Evolutionary conservation across 2,888 invertebrate species (phyloP).

Genomic region (Melolontha melolontha): DNA sequence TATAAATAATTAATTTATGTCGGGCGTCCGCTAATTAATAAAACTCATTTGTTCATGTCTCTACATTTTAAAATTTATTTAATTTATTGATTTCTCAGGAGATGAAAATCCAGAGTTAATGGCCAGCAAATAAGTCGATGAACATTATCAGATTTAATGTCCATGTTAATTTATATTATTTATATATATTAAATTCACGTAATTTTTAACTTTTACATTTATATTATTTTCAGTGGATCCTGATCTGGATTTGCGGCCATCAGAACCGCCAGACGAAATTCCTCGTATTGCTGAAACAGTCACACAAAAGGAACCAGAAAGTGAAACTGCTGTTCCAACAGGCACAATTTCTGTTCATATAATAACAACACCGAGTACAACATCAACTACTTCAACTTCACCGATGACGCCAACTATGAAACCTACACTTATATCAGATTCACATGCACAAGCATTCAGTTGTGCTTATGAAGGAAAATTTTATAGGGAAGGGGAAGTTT

Average conservation of each 20-base stretch:
- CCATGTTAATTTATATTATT: too few relatives aligned
- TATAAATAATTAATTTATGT: too few relatives aligned
- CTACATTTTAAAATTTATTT: too few relatives aligned
- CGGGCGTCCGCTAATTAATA: too few relatives aligned
- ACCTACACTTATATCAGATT: constrained; percentile 51
- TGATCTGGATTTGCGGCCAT: constrained; percentile 44
- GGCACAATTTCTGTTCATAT: constrained; percentile 56
- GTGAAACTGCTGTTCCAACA: constrained; percentile 59
- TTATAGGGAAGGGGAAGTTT: constrained; percentile 77
- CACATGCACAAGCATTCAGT: constrained; percentile 52
- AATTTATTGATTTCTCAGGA: too few relatives aligned
- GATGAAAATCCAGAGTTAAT: too few relatives aligned
- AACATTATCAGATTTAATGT: too few relatives aligned
- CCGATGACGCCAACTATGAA: constrained; percentile 44
- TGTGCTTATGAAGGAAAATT: constrained; percentile 73
- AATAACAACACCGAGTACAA: constrained; percentile 50
- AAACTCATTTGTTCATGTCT: too few relatives aligned
- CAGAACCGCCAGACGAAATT: constrained; percentile 61
- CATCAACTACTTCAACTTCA: not conserved
- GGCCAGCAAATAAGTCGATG: too few relatives aligned
- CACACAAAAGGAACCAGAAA: constrained; percentile 57
- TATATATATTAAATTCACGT: too few relatives aligned
- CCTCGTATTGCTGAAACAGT: constrained; percentile 45
- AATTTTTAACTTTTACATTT: too few relatives aligned
- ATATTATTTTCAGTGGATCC: constrained; percentile 25